Conservation (phyloP, 1,140 invertebrate genomes). For the Ylistrum balloti region DNA sequence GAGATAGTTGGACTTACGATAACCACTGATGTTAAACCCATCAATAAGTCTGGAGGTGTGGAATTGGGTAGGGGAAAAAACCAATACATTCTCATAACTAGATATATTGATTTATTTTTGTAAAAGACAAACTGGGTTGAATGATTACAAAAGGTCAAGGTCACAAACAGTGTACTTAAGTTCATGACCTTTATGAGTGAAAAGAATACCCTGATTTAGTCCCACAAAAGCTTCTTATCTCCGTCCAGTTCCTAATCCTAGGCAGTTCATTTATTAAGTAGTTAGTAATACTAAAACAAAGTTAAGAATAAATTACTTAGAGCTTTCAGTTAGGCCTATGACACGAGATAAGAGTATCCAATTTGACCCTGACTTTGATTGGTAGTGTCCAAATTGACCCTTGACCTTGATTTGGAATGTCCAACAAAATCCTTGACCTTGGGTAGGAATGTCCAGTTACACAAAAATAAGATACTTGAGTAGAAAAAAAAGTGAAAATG, state of each 20-base stretch:
- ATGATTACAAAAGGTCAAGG: not conserved
- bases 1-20: not conserved
- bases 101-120: not conserved
- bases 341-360: too few relatives aligned
- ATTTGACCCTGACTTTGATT: too few relatives aligned
- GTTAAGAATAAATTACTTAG: too few relatives aligned
- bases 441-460: too few relatives aligned
- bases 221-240: not conserved
- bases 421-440: too few relatives aligned
- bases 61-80: not conserved
- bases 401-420: too few relatives aligned
- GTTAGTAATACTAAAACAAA: too few relatives aligned
- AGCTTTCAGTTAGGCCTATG: too few relatives aligned
- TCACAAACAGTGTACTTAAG: not conserved
- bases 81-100: not conserved
- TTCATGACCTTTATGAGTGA: not conserved
- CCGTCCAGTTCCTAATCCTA: not conserved
- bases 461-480: too few relatives aligned
- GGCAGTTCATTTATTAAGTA: too few relatives aligned
- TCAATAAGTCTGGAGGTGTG: not conserved
- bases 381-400: too few relatives aligned
- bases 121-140: not conserved
- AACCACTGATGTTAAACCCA: not conserved
- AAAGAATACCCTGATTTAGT: not conserved
- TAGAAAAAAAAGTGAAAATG: too few relatives aligned